phyloP scores from a whole-genome alignment of 2,797 vertebrate genomes.

The Acipenser transmontanus region DNA sequence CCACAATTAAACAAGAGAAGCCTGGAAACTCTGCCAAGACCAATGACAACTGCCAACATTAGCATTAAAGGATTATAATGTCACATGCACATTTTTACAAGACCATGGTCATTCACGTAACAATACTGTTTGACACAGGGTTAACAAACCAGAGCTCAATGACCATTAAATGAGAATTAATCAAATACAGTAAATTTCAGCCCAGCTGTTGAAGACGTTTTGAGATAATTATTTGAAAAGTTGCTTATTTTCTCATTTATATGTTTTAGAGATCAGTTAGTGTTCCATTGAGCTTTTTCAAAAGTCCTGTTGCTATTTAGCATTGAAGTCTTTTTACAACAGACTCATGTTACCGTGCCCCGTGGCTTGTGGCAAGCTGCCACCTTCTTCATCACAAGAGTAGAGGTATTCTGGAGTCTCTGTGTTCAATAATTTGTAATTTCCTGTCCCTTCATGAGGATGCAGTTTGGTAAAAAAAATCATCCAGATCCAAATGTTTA shows the following conservation, averaged over 20 bases:
- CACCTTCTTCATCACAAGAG: neutral
- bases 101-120: neutral
- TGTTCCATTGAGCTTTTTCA: neutral
- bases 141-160: neutral
- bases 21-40: neutral
- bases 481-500: neutral
- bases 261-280: too few species aligned
- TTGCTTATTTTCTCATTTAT: too few species aligned
- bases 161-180: neutral
- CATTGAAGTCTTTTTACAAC: neutral
- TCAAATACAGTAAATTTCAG: too few species aligned
- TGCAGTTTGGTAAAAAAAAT: neutral
- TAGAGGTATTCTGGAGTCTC: neutral
- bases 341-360: conserved; percentile 2
- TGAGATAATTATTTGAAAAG: too few species aligned
- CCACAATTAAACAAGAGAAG: neutral
- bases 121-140: neutral
- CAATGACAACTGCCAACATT: neutral
- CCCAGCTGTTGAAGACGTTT: too few species aligned
- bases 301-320: neutral
- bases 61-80: conserved; percentile 7
- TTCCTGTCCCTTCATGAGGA: neutral
- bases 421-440: conserved; percentile 5
- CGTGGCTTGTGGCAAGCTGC: conserved; percentile 5
- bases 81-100: conserved; percentile 2